Evolutionary conservation across 2,113 vertebrate genomes (phyloP).

Genomic region (Aegotheles bennettii): DNA sequence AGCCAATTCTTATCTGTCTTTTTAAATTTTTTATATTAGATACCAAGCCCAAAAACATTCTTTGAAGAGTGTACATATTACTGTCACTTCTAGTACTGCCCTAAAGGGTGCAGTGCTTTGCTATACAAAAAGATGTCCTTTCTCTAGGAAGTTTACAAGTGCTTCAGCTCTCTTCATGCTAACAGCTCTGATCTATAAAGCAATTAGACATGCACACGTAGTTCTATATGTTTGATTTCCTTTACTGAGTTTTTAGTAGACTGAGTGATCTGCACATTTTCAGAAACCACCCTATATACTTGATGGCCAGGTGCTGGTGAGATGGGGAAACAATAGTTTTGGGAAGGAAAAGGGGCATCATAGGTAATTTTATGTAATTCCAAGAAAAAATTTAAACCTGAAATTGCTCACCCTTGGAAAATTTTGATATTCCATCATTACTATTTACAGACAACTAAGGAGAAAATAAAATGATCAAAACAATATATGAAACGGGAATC

Average conservation of each 20-base stretch:
- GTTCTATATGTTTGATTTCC: background rate
- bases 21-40: background rate
- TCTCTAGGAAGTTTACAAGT: background rate
- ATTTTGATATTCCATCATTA: background rate
- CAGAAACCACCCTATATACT: background rate
- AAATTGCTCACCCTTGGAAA: background rate
- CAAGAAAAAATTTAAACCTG: background rate
- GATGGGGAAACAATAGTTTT: background rate
- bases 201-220: background rate
- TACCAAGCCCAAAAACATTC: fast-evolving
- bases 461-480: background rate
- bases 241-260: background rate
- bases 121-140: background rate
- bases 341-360: background rate
- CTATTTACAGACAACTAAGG: background rate
- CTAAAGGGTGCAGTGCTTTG: background rate
- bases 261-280: background rate
- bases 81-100: background rate
- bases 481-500: background rate
- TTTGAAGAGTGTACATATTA: fast-evolving
- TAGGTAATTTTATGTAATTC: background rate
- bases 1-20: background rate
- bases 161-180: background rate
- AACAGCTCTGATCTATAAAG: background rate
- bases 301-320: background rate